Evolutionary conservation across 2,888 invertebrate genomes (phyloP).

Genomic region (Sphecodes monilicornis): DNA sequence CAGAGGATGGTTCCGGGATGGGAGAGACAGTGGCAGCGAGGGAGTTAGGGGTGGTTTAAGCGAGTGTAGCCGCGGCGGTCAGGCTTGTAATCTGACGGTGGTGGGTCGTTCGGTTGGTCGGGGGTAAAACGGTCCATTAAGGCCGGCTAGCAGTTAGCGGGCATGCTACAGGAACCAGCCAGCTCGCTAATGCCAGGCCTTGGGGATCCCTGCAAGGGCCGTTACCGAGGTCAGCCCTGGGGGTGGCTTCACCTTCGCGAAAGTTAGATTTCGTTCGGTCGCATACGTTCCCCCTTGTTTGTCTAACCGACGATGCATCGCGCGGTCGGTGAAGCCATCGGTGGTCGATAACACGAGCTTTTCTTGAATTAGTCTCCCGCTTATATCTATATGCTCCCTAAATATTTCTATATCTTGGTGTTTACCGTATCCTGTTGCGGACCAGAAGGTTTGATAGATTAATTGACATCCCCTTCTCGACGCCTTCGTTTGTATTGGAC

Average conservation of each 20-base stretch:
- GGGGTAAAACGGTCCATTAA: slow-evolving; percentile 76
- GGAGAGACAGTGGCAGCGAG: slow-evolving; percentile 15
- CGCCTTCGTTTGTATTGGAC: background rate
- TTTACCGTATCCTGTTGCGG: background rate
- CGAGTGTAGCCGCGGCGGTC: slow-evolving; percentile 70
- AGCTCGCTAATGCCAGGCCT: slow-evolving; percentile 69
- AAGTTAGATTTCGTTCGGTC: slow-evolving; percentile 46
- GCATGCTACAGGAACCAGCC: slow-evolving; percentile 67
- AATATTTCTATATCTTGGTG: background rate
- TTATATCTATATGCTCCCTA: background rate
- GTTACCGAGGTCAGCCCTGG: slow-evolving; percentile 55
- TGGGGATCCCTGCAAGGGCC: slow-evolving; percentile 52
- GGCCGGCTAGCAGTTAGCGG: slow-evolving; percentile 71
- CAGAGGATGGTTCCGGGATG: slow-evolving; percentile 9
- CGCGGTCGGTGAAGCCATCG: background rate
- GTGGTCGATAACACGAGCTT: background rate
- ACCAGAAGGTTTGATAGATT: background rate
- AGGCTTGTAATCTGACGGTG: slow-evolving; percentile 74
- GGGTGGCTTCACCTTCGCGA: slow-evolving; percentile 49
- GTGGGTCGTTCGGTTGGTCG: slow-evolving; percentile 71
- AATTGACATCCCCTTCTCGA: background rate
- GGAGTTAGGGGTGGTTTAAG: slow-evolving; percentile 61
- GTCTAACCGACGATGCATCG: slow-evolving; percentile 31
- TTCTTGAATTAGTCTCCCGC: background rate
- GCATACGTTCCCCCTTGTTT: slow-evolving; percentile 23